Evolutionary conservation across 2,888 invertebrate genomes (phyloP), one percentile per base, ranked within the genome.

Genomic region (Cryptocephalus moraei): DNA sequence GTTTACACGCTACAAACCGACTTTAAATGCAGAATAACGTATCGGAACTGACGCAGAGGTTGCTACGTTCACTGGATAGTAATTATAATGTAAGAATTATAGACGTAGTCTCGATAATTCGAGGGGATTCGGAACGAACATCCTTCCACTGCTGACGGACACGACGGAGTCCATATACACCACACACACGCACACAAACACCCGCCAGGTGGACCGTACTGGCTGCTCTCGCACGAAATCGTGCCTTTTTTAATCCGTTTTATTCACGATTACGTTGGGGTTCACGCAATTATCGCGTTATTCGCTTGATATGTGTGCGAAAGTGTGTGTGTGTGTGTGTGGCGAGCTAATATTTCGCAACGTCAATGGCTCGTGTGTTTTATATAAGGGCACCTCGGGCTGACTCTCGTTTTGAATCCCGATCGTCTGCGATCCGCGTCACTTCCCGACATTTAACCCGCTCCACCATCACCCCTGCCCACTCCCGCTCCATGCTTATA

Each of bases 21-120:
- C 63, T 78, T 79, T 83, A 83, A 83, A 84, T 84, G 84, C 84
- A 81, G 82, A 79, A 81, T 78, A 81, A 82, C 78, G 82, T 83
- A 77, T 82, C 81, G 78, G 89, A 92, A 80, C 84, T 94, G 80
- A 91, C 91, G 80, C 86, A 89, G 79, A 90, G 86, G 84, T 86
- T 94, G 84, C 86, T 90, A 80, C 86, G 87, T 84, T 89, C 92
- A 76, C 83, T 94, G 81, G 93, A 94, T 85, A 85, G 82, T 80
- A 89, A 91, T 79, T 91, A 93, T 82, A 92, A 94, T 92, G 94
- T 94, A 90, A 92, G 92, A 89, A 62, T 58, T 57, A 56, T 45
- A 47, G 22, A 22, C 22, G 22, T 22, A 22, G 22, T 22, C 22
- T 22, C 22, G 22, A 22, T 22, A 22, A 22, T 22, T 22, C 22